A percentile compares a stretch with the other conserved stretches of the same genome.
Conservation (phyloP, 2,113 vertebrate species). For the Hystrix brachyura region DNA sequence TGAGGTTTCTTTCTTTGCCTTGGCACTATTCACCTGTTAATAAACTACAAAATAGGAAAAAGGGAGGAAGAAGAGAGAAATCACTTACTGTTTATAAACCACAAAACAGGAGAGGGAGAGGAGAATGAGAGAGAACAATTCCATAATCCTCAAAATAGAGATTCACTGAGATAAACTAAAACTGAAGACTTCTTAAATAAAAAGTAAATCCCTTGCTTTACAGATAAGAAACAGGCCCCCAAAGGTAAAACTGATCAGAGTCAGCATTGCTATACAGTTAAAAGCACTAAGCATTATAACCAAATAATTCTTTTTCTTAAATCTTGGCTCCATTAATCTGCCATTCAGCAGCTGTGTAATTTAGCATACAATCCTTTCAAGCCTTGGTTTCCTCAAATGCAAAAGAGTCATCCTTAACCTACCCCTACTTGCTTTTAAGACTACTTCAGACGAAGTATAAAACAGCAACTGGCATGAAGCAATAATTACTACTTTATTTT, state of each 20-base stretch:
- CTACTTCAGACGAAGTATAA: not conserved
- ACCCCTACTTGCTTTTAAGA: not conserved
- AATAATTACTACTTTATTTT: not conserved
- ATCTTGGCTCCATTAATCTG: not conserved
- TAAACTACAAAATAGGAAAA: not conserved
- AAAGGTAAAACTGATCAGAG: conserved; percentile 21
- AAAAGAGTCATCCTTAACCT: conserved; percentile 40
- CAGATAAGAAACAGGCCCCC: not conserved
- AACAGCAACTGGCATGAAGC: not conserved
- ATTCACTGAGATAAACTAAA: conserved; percentile 41
- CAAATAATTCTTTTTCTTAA: not conserved
- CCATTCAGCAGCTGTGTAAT: not conserved
- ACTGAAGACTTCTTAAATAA: not conserved
- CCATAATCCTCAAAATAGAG: conserved; percentile 36
- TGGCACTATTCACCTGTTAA: not conserved
- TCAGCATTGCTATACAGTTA: not conserved
- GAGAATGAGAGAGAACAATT: not conserved
- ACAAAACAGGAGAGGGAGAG: not conserved
- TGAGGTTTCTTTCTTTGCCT: conserved; percentile 26
- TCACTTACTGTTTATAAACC: not conserved
- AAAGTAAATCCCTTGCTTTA: conserved; percentile 3
- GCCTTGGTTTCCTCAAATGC: conserved; percentile 37
- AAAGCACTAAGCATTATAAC: conserved; percentile 1
- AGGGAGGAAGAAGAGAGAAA: not conserved
- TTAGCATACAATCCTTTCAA: not conserved